Evolutionary conservation across 2,888 invertebrate genomes (phyloP).

Genomic region (Deilephila elpenor): DNA sequence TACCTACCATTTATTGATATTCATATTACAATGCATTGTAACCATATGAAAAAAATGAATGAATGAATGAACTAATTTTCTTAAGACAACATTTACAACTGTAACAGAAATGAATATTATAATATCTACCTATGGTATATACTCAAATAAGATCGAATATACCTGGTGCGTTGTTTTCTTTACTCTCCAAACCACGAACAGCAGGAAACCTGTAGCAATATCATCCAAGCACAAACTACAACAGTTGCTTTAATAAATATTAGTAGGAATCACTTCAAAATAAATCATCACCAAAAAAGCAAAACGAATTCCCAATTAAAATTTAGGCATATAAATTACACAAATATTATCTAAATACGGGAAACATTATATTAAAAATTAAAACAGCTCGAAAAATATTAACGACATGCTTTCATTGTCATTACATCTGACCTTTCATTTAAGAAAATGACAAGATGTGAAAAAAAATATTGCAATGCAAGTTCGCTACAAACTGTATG

Average conservation of each 20-base stretch:
- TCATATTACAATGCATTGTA: no score
- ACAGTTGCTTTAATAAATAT: neutral
- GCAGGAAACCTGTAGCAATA: neutral
- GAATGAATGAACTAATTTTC: no score
- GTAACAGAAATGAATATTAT: no score
- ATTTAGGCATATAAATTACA: neutral
- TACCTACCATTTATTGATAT: no score
- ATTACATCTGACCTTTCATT: no score
- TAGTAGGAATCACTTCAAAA: neutral
- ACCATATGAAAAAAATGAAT: no score
- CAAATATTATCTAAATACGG: neutral
- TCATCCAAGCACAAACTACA: neutral
- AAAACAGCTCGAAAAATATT: constrained; percentile 1
- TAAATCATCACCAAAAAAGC: neutral
- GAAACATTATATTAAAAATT: neutral
- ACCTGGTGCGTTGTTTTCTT: no score
- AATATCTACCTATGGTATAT: no score
- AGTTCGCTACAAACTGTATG: neutral
- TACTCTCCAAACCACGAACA: no score
- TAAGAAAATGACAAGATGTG: neutral
- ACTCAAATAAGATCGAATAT: no score
- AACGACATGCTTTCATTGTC: constrained; percentile 4
- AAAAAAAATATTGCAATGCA: neutral
- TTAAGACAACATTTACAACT: no score
- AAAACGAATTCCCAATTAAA: neutral